Conservation (phyloP, 2,888 invertebrate species). For the Brenthis ino region DNA sequence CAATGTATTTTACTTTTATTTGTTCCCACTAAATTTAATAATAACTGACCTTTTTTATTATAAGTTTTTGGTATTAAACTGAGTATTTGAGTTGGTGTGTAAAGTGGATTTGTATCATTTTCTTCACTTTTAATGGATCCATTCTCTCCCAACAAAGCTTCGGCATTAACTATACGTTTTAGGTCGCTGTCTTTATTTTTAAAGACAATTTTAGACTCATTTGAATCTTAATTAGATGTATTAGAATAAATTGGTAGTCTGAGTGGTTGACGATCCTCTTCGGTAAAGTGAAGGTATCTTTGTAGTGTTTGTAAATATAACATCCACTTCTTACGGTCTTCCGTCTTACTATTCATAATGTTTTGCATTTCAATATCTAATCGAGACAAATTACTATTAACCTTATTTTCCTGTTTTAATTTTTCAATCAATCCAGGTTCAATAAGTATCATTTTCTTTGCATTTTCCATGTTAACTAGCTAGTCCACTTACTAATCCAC, state of each 20-base stretch:
- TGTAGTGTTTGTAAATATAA: constrained; percentile 43
- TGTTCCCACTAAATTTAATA: background rate
- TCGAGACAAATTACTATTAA: constrained; percentile 30
- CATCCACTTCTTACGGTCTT: constrained; percentile 42
- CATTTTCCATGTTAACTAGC: background rate
- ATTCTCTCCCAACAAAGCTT: constrained; percentile 7
- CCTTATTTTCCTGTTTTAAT: no score
- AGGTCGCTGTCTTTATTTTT: constrained; percentile 12
- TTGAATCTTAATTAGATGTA: constrained; percentile 1
- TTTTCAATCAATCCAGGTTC: no score
- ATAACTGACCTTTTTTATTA: background rate
- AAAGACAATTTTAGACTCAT: background rate
- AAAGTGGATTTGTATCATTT: constrained; percentile 11
- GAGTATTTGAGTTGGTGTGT: constrained; percentile 25
- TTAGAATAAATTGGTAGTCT: constrained; percentile 28
- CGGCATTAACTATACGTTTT: constrained; percentile 4
- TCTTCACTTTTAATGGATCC: constrained; percentile 5
- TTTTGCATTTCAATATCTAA: constrained; percentile 36
- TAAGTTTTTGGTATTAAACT: constrained; percentile 1
- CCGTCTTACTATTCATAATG: no score
- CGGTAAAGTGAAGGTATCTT: constrained; percentile 42
- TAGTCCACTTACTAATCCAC: constrained; percentile 5
- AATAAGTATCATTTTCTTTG: background rate
- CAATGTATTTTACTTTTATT: background rate
- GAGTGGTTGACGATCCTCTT: constrained; percentile 37